A percentile compares a stretch with the other conserved stretches of the same genome.
These are phyloP conservation scores for Lampris megalopsis DNA, from an alignment of 2,113 vertebrate genomes.

Conservation along the genomic window DNA sequence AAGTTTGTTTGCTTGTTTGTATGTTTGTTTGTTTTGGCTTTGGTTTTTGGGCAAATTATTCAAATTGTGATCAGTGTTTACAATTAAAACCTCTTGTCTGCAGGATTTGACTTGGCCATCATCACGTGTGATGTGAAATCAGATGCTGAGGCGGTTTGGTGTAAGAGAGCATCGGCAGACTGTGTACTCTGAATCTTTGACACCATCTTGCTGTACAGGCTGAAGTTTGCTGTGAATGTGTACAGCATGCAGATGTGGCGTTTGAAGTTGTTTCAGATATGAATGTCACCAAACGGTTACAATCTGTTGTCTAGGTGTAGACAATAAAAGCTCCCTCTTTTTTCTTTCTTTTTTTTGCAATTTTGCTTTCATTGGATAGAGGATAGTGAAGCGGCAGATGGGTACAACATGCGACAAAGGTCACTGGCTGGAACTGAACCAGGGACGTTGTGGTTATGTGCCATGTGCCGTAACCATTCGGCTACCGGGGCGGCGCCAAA, in stretches of 20 bases:
- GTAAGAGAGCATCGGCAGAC: too few species aligned
- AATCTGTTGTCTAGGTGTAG: conserved; percentile 28
- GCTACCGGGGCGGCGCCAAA: too few species aligned
- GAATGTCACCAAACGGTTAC: conserved; percentile 40
- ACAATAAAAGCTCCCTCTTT: conserved; percentile 17
- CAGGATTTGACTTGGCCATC: background rate
- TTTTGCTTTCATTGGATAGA: too few species aligned
- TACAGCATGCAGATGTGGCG: conserved; percentile 5
- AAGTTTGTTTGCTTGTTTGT: too few species aligned
- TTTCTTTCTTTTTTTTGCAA: too few species aligned
- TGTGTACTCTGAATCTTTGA: conserved; percentile 18
- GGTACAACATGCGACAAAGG: too few species aligned
- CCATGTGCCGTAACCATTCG: too few species aligned
- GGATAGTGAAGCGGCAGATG: too few species aligned
- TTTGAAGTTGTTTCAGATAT: conserved; percentile 42
- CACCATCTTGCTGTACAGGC: background rate
- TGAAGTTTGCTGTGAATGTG: conserved; percentile 12
- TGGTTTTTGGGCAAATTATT: background rate
- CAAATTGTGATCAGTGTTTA: conserved; percentile 1
- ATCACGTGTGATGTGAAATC: background rate
- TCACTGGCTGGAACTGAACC: too few species aligned
- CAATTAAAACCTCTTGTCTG: background rate
- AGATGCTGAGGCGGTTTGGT: too few species aligned
- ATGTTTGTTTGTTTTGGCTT: too few species aligned
- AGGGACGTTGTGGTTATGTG: too few species aligned